Evolutionary conservation across 37 sponge, comb jelly and placozoan species (phyloP), one percentile per base, ranked within the genome.

Genomic region (Crambe crambe): DNA sequence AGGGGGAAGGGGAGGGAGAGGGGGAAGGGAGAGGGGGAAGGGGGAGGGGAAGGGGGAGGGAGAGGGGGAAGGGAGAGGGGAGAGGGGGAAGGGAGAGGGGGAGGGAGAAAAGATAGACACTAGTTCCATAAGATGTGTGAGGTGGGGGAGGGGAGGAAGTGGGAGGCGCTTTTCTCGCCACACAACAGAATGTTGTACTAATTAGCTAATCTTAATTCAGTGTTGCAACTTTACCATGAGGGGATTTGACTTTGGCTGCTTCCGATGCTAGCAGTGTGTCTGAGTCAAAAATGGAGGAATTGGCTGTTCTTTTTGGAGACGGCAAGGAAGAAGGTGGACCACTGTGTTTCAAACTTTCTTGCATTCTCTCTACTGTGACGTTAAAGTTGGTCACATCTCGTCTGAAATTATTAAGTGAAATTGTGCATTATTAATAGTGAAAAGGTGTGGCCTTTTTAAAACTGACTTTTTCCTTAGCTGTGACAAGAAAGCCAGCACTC

Each of bases 401-500:
- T 15, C 87, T 86, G 75, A 10, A 79, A 35, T 29, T 31, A 37
- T 68, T 8, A 37, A 35, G 6, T 9, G 15, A 62, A 20, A 23
- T 27, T 62, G 29, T 8, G 10, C 21, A 27, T 9, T 26, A 21
- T 62, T 62, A 27, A 20, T 26, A n/a, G 8, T 23, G 10, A 27
- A 68, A 68, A 68, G 10, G 40, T 18, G 39, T 68, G 35, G 3
- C 27, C 1, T 21, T 41, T 26, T 2, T 8, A 42, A 42, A 38
- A 57, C 83, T 80, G 22, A 89, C 84, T 71, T 75, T 17, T 66
- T 61, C 47, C 90, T 89, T 42, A 94, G 63, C 35, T 86, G 84
- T 18, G 90, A 84, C 41, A 94, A 73, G 26, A 80, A 74, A 37
- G 79, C 77, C 64, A 86, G 83, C 9, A 90, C 90, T 23, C 80